Base-by-base conservation (phyloP, 1,140 invertebrate genomes). In the Galendromus occidentalis region DNA sequence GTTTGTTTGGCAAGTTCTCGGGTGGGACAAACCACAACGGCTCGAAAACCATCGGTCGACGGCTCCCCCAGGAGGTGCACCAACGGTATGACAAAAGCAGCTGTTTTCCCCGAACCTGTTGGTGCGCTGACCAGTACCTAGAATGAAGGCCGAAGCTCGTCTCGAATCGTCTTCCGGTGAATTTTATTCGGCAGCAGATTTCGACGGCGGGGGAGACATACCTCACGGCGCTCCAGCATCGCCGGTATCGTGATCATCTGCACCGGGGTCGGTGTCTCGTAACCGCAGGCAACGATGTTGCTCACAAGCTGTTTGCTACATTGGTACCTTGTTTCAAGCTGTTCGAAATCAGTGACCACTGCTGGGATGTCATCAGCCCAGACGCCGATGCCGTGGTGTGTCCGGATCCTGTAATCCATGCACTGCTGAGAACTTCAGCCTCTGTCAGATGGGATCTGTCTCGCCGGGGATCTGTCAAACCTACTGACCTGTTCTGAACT, bases 171-270 rank as follows among this genome's bases (percentile, higher is more conserved):
- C 14, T 39, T 18, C 5, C 7, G 18, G 5, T 14, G 39, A 7
- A 20, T 30, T 44, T 25, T 4, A 65, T 42, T 55, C 44, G 28
- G 28, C 20, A 25, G 42, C 25, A 45, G n/a, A 45, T 42, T 17
- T 12, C 18, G 44, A 66, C 12, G 14, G 29, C n/a, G 7, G 29
- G 18, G 28, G 14, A 39, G 64, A 64, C 39, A 14, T 28, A 67
- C 22, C 18, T 51, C 25, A 14, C 68, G 68, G 70, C 75, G 74
- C 66, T 78, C 77, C 51, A 94, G 73, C 83, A 97, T 85, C 42
- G 86, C 80, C 17, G 94, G 89, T 68, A 96, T 82, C 0, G 88
- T 85, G 78, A 97, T 92, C 81, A 91, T 87, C 77, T 98, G 94
- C 71, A 98, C 86, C 0, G 91, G 84, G 7, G 94, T 96, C 9